phyloP scores from a whole-genome alignment of 2,797 vertebrate species.

The Hippocampus kuda region DNA sequence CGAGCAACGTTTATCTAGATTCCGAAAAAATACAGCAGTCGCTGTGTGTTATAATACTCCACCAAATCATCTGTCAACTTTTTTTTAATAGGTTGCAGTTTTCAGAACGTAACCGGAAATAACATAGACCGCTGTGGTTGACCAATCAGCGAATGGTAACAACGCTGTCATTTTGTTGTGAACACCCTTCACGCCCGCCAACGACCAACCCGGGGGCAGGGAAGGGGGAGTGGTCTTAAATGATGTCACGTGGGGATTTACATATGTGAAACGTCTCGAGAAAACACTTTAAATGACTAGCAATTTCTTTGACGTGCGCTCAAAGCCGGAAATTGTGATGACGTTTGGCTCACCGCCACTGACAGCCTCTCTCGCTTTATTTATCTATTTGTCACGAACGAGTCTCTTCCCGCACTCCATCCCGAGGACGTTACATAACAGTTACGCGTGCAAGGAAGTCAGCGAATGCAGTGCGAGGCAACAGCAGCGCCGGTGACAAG shows the following conservation, averaged over 20 bases:
- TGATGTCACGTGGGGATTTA: not conserved
- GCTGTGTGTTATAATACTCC: no score
- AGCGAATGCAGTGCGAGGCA: not conserved
- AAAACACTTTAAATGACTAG: not conserved
- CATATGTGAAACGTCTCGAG: not conserved
- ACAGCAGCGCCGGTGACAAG: not conserved
- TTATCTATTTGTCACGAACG: no score
- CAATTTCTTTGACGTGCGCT: not conserved
- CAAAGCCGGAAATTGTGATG: not conserved
- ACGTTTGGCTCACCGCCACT: not conserved
- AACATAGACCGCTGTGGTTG: no score
- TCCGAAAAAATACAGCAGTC: not conserved
- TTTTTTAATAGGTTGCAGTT: not conserved
- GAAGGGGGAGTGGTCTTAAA: no score
- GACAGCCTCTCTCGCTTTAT: no score
- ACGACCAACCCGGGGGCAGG: not conserved
- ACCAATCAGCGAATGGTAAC: not conserved
- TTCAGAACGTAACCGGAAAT: not conserved
- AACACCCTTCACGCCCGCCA: not conserved
- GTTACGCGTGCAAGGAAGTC: constrained; percentile 22
- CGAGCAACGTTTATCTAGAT: not conserved
- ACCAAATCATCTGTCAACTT: not conserved
- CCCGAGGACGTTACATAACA: not conserved
- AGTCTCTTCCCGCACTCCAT: no score
- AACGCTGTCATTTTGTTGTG: no score